These are phyloP conservation scores for Casuarius casuarius DNA, from an alignment of 2,113 vertebrate species.

Conservation along the genomic window DNA sequence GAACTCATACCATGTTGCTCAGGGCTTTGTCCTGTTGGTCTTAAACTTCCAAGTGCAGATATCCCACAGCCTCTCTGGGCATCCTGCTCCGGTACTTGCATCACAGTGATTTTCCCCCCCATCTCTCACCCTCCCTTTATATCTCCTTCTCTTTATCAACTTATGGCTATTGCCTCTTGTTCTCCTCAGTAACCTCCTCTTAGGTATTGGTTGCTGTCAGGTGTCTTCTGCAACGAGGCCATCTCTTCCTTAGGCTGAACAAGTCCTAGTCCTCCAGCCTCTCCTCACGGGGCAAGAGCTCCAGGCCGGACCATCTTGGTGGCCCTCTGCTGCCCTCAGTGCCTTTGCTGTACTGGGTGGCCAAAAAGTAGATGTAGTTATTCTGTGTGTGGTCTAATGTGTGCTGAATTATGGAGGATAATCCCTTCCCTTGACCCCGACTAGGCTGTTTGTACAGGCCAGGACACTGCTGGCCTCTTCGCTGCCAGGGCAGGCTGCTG, in stretches of 20 bases:
- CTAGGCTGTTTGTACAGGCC: not conserved
- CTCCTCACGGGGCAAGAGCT: no score
- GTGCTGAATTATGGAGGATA: not conserved
- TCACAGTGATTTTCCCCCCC: no score
- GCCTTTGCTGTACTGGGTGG: no score
- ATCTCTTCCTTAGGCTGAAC: no score
- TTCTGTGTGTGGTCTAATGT: not conserved
- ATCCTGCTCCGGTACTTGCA: not conserved
- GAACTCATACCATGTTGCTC: not conserved
- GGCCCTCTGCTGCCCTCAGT: no score
- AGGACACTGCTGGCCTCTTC: not conserved
- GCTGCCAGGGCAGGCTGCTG: not conserved
- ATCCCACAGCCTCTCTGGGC: not conserved
- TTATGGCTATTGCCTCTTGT: not conserved
- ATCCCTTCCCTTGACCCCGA: not conserved
- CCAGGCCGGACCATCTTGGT: no score
- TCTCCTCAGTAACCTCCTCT: not conserved
- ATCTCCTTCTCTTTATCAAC: not conserved
- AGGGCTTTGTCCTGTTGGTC: not conserved
- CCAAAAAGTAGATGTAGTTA: not conserved
- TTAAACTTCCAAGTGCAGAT: not conserved
- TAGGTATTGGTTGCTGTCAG: no score
- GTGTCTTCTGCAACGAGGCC: no score
- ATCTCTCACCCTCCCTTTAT: no score
- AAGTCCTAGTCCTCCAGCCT: no score